Percentiles rank a stretch among this genome's conserved stretches.
These are phyloP conservation scores for Chromoteleia sp. DNA, from an alignment of 2,888 invertebrate species.

Conservation along the genomic window DNA sequence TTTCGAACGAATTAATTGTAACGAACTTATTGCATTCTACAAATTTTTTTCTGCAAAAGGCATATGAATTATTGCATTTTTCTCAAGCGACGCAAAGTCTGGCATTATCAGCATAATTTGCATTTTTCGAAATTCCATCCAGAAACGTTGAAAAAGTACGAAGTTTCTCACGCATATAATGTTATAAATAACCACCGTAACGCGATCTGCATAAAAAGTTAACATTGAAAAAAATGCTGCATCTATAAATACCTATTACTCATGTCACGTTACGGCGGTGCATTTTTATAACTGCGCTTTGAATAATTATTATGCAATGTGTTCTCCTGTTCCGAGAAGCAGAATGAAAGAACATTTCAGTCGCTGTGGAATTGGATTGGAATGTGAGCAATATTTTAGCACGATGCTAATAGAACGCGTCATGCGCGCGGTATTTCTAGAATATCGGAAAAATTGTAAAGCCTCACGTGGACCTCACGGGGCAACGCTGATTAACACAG, in stretches of 20 bases:
- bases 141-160: slow-evolving; percentile 6
- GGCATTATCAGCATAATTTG: background rate
- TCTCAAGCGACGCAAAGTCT: too few relatives aligned
- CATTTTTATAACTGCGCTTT: slow-evolving; percentile 19
- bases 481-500: slow-evolving; percentile 5
- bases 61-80: too few relatives aligned
- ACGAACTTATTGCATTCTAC: too few relatives aligned
- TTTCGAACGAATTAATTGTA: too few relatives aligned
- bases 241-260: slow-evolving; percentile 41
- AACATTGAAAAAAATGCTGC: slow-evolving; percentile 13
- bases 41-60: too few relatives aligned
- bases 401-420: slow-evolving; percentile 26
- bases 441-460: slow-evolving; percentile 36
- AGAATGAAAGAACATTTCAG: slow-evolving; percentile 28
- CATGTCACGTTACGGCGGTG: slow-evolving; percentile 17
- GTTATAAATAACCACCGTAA: slow-evolving; percentile 35
- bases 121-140: background rate
- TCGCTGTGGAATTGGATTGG: slow-evolving; percentile 20
- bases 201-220: slow-evolving; percentile 4
- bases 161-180: slow-evolving; percentile 24
- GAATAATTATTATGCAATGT: slow-evolving; percentile 39
- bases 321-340: slow-evolving; percentile 28
- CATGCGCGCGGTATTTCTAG: slow-evolving; percentile 30
- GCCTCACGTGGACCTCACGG: slow-evolving; percentile 9
- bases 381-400: slow-evolving; percentile 38